Evolutionary conservation across 2,797 vertebrate species (phyloP).

Genomic region (Cheirogaleus major): DNA sequence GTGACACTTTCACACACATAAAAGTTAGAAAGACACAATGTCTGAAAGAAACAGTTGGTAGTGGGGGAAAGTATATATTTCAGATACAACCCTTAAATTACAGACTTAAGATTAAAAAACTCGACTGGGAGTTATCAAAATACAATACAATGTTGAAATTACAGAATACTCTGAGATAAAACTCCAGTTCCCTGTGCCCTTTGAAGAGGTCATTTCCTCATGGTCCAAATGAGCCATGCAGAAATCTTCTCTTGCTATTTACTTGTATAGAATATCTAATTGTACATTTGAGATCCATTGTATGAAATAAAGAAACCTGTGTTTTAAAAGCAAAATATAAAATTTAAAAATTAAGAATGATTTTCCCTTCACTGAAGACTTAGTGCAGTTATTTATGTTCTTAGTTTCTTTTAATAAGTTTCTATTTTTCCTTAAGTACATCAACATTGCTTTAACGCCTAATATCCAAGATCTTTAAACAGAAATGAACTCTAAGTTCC

Average conservation of each 20-base stretch:
- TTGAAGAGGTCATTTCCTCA: background rate
- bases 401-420: background rate
- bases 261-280: background rate
- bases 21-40: background rate
- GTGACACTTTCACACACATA: background rate
- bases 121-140: background rate
- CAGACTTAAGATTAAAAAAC: background rate
- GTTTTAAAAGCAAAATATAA: background rate
- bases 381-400: background rate
- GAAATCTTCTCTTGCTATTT: background rate
- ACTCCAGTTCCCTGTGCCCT: constrained; percentile 3
- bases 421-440: background rate
- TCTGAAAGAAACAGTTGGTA: constrained; percentile 3
- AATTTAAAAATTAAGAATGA: background rate
- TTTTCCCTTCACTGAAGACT: background rate
- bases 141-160: background rate
- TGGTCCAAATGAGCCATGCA: background rate
- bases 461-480: constrained; percentile 6
- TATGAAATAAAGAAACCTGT: background rate
- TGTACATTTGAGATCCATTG: background rate
- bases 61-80: background rate
- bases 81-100: background rate
- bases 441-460: background rate
- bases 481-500: background rate
- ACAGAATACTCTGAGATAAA: constrained; percentile 15